A percentile compares a stretch with the other conserved stretches of the same genome.
Conservation (phyloP, 2,113 vertebrate genomes). For the Amphiprion percula region DNA sequence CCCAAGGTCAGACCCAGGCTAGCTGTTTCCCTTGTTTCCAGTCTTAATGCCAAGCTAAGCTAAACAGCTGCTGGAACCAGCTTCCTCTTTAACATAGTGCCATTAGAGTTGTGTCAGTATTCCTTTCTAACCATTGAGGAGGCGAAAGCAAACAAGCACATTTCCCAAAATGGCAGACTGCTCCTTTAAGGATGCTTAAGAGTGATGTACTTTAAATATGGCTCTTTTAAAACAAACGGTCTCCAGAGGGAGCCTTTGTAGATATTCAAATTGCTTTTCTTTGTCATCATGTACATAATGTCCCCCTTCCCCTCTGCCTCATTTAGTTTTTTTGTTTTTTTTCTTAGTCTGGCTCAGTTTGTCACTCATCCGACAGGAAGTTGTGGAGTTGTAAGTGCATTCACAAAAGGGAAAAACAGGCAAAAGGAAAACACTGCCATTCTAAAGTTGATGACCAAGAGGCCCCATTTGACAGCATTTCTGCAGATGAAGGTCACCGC, state of each 20-base stretch:
- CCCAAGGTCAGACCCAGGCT: background rate
- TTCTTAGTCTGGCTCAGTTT: slow-evolving; percentile 35
- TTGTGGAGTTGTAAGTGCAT: slow-evolving; percentile 46
- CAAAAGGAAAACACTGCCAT: slow-evolving; percentile 55
- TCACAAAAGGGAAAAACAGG: slow-evolving; percentile 42
- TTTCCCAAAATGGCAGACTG: slow-evolving; percentile 13
- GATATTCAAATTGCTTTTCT: slow-evolving; percentile 34
- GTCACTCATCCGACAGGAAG: slow-evolving; percentile 63
- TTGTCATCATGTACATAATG: background rate
- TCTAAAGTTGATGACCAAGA: slow-evolving; percentile 50
- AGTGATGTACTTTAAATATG: background rate
- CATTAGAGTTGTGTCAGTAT: background rate
- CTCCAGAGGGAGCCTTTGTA: slow-evolving; percentile 43
- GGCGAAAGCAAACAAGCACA: background rate
- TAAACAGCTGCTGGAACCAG: slow-evolving; percentile 2
- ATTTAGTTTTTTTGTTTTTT: slow-evolving; percentile 27
- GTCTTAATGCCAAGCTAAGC: background rate
- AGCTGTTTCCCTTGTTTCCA: slow-evolving; percentile 14
- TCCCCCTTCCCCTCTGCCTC: slow-evolving; percentile 26
- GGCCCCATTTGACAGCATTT: slow-evolving; percentile 53
- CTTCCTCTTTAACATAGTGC: slow-evolving; percentile 16
- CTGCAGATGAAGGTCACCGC: slow-evolving; percentile 41
- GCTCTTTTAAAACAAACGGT: slow-evolving; percentile 32
- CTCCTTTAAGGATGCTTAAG: background rate
- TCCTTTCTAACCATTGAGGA: background rate